Base-by-base conservation (phyloP, 2,113 vertebrate genomes). In the Chaetops frenatus region DNA sequence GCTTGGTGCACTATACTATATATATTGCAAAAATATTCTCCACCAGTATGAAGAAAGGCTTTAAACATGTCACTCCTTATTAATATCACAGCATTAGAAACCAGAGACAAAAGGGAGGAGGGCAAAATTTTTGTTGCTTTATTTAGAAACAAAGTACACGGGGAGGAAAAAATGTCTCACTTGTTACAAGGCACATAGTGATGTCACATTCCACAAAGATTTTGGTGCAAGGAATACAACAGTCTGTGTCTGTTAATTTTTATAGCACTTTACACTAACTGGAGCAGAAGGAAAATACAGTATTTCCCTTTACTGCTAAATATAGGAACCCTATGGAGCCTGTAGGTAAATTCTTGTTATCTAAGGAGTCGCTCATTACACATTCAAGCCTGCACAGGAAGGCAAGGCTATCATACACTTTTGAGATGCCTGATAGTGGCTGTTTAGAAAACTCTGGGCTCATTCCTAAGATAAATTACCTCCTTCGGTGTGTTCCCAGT, bases 1-100 rank as follows among this genome's bases (percentile, higher is more conserved):
- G 27, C 23, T 74, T 82, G 38, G 47, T 95, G 60, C 6, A 54
- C 77, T 70, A 65, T 33, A 54, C 35, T 79, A 74, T 81, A 81
- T 88, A 83, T 84, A 66, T 93, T 86, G 72, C 65, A 95, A 96
- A 98, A 92, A 73, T 76, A 36, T 94, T 96, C 94, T 95, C 76
- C 50, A 96, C 54, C 57, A 81, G 85, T 96, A 96, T 95, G 96
- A 98, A 97, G 93, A 98, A 97, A 96, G 86, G 62, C 76, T 95
- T 96, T 96, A 97, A 97, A 92, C 93, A 89, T 97, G 97, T 98
- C 98, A 98, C 60, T 95, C 78, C 94, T 96, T 86, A 92, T 98
- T 98, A 98, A 96, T 97, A 97, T 97, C 98, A 98, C 81, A 81
- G 62, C 66, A 33, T 95, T 91, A 93, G 89, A 91, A 96, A 92